A percentile compares a stretch with the other conserved stretches of the same genome.
These are phyloP conservation scores for Ips typographus DNA, from an alignment of 1,140 invertebrate species.

Conservation along the genomic window DNA sequence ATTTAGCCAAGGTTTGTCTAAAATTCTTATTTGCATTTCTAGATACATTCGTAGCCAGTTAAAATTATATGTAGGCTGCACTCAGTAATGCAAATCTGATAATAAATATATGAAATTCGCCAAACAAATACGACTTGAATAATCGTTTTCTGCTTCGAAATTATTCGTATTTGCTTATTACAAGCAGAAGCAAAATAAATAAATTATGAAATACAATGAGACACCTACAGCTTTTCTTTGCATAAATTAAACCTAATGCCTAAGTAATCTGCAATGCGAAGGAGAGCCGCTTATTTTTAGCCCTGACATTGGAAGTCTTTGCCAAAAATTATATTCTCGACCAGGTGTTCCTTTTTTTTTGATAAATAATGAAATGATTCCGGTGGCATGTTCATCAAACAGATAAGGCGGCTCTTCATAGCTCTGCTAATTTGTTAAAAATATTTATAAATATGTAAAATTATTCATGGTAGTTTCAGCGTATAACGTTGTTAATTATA, in stretches of 20 bases:
- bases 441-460: constrained; percentile 8
- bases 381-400: too few relatives aligned
- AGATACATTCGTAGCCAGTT: too few relatives aligned
- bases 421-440: not conserved
- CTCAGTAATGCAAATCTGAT: too few relatives aligned
- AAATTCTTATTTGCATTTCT: too few relatives aligned
- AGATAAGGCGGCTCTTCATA: too few relatives aligned
- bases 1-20: too few relatives aligned
- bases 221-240: constrained; percentile 4
- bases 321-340: constrained; percentile 1
- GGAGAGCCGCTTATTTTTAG: constrained; percentile 1
- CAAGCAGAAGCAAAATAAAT: constrained; percentile 6
- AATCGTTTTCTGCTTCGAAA: too few relatives aligned
- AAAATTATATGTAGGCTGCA: too few relatives aligned
- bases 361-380: not conserved
- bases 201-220: constrained; percentile 3
- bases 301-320: constrained; percentile 3
- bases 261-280: constrained; percentile 4
- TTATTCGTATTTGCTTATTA: not conserved
- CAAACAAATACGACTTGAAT: too few relatives aligned
- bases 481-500: constrained; percentile 1
- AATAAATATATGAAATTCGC: too few relatives aligned
- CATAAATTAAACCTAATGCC: not conserved
- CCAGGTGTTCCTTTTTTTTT: not conserved
- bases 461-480: constrained; percentile 6